These are phyloP conservation scores for Piprites chloris DNA, from an alignment of 2,113 vertebrate species.

Conservation along the genomic window DNA sequence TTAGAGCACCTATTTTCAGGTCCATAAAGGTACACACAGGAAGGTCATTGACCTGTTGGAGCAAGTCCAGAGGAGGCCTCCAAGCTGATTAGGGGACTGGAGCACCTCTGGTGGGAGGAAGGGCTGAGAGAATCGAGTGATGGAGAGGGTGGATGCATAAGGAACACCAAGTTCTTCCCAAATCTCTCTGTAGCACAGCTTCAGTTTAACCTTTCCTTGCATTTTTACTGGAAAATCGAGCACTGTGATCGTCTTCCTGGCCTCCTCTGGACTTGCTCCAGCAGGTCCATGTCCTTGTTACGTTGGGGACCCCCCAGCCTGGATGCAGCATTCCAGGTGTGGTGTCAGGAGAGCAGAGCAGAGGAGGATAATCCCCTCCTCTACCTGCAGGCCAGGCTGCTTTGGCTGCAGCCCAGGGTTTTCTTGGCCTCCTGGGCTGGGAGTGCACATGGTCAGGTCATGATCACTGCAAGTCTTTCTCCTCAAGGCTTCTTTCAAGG, in stretches of 20 bases:
- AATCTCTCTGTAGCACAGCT: not conserved
- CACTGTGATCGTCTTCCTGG: not conserved
- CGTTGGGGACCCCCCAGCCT: not conserved
- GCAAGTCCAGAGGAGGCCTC: no score
- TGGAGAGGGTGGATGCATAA: not conserved
- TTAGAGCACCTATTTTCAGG: no score
- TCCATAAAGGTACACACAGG: no score
- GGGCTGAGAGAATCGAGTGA: no score
- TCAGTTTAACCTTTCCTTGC: not conserved
- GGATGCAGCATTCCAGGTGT: not conserved
- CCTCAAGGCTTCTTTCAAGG: not conserved
- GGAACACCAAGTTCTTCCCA: not conserved
- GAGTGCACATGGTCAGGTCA: not conserved
- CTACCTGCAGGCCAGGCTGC: not conserved
- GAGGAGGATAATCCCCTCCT: not conserved
- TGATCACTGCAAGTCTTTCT: not conserved
- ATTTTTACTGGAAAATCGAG: not conserved
- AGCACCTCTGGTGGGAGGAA: not conserved
- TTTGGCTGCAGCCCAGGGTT: not conserved
- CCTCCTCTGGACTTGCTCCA: no score
- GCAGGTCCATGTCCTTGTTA: not conserved
- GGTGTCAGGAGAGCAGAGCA: not conserved
- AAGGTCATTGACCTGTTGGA: no score
- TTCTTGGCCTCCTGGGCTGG: no score
- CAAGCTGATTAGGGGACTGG: not conserved